Percentiles rank a stretch among this genome's conserved stretches.
Conservation (phyloP, 2,113 vertebrate genomes). For the Nerophis ophidion region DNA sequence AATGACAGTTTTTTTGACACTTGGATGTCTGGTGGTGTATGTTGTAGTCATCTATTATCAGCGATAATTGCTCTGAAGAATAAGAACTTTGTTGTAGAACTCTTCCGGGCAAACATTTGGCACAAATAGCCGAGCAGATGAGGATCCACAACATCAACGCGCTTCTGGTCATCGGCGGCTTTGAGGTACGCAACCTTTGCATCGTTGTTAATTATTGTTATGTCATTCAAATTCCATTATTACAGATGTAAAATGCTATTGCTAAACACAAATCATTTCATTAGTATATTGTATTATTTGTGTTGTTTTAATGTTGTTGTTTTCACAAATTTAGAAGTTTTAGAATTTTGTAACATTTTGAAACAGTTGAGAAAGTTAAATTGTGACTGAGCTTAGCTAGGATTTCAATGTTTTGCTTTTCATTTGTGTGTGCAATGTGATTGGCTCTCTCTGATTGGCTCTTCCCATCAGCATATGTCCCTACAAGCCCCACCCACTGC, state of each 20-base stretch:
- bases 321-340: too few species aligned
- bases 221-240: too few species aligned
- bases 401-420: neutral
- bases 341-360: too few species aligned
- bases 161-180: constrained; percentile 88
- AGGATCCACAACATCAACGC: constrained; percentile 80
- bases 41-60: neutral
- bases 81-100: constrained; percentile 60
- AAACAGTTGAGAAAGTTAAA: too few species aligned
- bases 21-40: neutral
- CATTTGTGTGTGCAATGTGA: constrained; percentile 39
- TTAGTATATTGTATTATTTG: too few species aligned
- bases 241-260: too few species aligned
- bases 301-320: too few species aligned
- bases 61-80: neutral
- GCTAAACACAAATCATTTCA: too few species aligned
- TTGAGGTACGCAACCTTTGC: constrained; percentile 75
- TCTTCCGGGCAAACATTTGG: constrained; percentile 81
- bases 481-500: neutral
- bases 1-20: too few species aligned
- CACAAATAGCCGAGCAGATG: constrained; percentile 85
- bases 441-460: constrained; percentile 71
- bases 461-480: constrained; percentile 27
- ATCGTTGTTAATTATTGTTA: too few species aligned
- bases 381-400: constrained; percentile 8